These are phyloP conservation scores for Papilio gigon DNA, from an alignment of 2,888 invertebrate genomes.

Conservation along the genomic window DNA sequence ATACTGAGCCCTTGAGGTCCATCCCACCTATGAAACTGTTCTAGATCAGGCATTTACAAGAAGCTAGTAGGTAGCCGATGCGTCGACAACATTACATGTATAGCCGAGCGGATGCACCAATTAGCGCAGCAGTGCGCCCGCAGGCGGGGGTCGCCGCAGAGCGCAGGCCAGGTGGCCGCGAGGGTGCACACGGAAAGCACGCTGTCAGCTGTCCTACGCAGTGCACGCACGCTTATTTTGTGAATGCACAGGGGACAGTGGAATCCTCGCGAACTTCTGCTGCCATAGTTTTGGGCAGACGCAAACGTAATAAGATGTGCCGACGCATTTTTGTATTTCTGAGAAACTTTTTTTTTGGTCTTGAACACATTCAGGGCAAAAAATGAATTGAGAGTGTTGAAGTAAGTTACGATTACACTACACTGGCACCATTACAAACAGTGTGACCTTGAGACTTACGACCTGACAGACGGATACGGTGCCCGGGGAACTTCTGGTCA, in stretches of 20 bases:
- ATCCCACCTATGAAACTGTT: no score
- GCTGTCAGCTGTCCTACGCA: slow-evolving; percentile 57
- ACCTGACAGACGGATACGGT: no score
- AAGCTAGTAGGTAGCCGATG: no score
- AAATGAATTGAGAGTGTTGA: no score
- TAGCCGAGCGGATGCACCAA: neutral
- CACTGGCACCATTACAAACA: no score
- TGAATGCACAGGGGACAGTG: slow-evolving; percentile 4
- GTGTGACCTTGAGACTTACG: no score
- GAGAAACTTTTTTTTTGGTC: no score
- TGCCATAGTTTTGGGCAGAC: neutral
- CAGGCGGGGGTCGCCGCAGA: neutral
- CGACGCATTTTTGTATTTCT: no score
- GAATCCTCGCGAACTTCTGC: neutral
- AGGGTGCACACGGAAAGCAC: slow-evolving; percentile 55
- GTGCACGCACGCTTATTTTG: slow-evolving; percentile 15
- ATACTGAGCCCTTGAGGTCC: neutral
- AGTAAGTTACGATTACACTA: no score
- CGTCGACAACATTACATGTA: no score
- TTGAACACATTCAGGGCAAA: neutral
- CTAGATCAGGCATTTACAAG: no score
- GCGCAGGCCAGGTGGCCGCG: slow-evolving; percentile 48
- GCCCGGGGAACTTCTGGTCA: neutral
- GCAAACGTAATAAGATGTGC: neutral
- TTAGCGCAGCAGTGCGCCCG: neutral